These are phyloP conservation scores for Tinea semifulvella DNA, from an alignment of 2,888 invertebrate species.

Conservation along the genomic window DNA sequence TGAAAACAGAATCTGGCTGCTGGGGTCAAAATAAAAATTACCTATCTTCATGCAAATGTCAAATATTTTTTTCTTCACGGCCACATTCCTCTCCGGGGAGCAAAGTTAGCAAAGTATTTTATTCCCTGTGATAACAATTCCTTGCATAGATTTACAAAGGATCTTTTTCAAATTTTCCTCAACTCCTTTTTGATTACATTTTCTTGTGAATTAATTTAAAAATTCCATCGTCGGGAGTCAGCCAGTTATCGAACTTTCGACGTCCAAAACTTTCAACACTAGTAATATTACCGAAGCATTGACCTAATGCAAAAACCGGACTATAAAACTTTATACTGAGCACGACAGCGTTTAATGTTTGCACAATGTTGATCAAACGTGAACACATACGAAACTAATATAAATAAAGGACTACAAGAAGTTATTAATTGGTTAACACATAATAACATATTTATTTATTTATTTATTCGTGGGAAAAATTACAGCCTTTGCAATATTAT, in stretches of 20 bases:
- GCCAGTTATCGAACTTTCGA: slow-evolving; percentile 54
- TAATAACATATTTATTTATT: no score
- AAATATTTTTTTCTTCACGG: slow-evolving; percentile 2
- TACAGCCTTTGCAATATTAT: no score
- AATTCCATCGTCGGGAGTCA: slow-evolving; percentile 54
- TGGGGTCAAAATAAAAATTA: no score
- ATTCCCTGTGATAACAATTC: slow-evolving; percentile 7
- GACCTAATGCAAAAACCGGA: no score
- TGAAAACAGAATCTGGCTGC: no score
- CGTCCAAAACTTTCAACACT: slow-evolving; percentile 51
- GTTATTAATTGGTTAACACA: no score
- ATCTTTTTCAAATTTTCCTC: slow-evolving; percentile 32
- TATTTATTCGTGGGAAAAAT: no score
- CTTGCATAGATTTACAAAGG: slow-evolving; percentile 8
- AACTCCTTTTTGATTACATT: slow-evolving; percentile 58
- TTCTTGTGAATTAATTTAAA: slow-evolving; percentile 62
- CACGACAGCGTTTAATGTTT: not conserved
- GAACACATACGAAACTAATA: no score
- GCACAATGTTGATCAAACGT: no score
- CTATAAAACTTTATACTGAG: slow-evolving; percentile 20
- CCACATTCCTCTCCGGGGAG: slow-evolving; percentile 1
- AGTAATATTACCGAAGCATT: slow-evolving; percentile 51
- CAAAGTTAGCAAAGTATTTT: slow-evolving; percentile 6
- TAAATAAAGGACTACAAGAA: no score
- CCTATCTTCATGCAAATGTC: slow-evolving; percentile 1